These are phyloP conservation scores for Corythaeola cristata DNA, from an alignment of 2,113 vertebrate genomes.

Conservation along the genomic window DNA sequence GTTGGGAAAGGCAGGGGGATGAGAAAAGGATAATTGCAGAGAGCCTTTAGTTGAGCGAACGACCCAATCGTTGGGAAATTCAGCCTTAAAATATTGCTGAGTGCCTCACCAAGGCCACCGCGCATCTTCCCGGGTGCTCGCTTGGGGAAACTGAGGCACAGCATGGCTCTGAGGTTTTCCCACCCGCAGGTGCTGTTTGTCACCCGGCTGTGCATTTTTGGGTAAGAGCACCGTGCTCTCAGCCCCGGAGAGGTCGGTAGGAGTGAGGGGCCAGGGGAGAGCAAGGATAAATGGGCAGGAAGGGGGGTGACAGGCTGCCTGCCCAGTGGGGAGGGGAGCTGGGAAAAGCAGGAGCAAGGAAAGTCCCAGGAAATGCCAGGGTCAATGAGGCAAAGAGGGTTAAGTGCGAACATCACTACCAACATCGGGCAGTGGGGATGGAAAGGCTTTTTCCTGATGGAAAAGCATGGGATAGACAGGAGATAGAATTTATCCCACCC, in stretches of 20 bases:
- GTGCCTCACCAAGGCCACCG: fast-evolving
- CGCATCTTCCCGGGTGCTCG: fast-evolving
- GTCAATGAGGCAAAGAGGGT: not conserved
- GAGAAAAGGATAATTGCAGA: not conserved
- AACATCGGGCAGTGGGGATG: not conserved
- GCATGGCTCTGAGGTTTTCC: not conserved
- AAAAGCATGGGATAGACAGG: not conserved
- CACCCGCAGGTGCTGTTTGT: no score
- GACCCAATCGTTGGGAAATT: not conserved
- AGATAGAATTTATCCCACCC: not conserved
- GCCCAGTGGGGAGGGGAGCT: not conserved
- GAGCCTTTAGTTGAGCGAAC: not conserved
- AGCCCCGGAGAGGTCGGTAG: not conserved
- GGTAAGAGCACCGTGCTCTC: not conserved
- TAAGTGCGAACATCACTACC: not conserved
- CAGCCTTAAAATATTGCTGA: not conserved
- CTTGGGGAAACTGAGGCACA: not conserved
- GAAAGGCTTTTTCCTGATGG: no score
- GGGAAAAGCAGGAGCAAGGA: not conserved
- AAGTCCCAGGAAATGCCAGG: not conserved
- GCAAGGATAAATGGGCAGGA: not conserved
- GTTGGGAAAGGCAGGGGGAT: not conserved
- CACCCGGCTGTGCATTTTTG: not conserved
- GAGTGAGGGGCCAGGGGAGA: not conserved
- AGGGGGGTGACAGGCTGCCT: not conserved